These are phyloP conservation scores for Drosophila eugracilis DNA, from an alignment of 1,140 invertebrate genomes.

Conservation along the genomic window DNA sequence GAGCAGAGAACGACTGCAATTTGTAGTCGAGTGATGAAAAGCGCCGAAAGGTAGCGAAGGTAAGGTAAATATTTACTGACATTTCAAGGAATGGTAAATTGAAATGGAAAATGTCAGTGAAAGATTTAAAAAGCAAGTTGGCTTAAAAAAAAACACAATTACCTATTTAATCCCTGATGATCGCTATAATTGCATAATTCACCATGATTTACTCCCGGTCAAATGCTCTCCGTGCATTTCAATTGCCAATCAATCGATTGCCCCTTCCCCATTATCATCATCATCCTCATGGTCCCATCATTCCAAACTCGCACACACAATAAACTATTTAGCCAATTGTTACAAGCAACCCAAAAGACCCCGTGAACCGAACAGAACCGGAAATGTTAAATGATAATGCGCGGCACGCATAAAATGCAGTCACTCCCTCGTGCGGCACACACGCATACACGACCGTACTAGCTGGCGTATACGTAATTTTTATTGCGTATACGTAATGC, in stretches of 20 bases:
- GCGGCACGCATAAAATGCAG: conserved; percentile 78
- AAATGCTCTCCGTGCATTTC: conserved; percentile 33
- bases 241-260: conserved; percentile 52
- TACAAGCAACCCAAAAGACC: conserved; percentile 11
- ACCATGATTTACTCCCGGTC: conserved; percentile 41
- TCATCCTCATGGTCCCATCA: too few relatives aligned
- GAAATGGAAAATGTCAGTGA: neutral
- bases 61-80: conserved; percentile 42
- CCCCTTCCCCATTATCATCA: too few relatives aligned
- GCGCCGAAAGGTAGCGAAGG: conserved; percentile 23
- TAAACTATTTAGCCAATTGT: conserved; percentile 58
- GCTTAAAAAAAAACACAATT: conserved; percentile 33
- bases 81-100: conserved; percentile 11
- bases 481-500: conserved; percentile 82
- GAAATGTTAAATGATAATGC: conserved; percentile 83
- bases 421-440: conserved; percentile 9
- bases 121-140: conserved; percentile 4
- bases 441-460: neutral
- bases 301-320: conserved; percentile 21
- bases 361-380: conserved; percentile 41
- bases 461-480: conserved; percentile 72
- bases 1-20: conserved; percentile 38
- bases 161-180: conserved; percentile 44
- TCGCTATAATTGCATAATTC: conserved; percentile 44
- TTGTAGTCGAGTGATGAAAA: conserved; percentile 18